These are phyloP conservation scores for Falco concolor DNA, from an alignment of 2,797 vertebrate genomes.

Conservation along the genomic window DNA sequence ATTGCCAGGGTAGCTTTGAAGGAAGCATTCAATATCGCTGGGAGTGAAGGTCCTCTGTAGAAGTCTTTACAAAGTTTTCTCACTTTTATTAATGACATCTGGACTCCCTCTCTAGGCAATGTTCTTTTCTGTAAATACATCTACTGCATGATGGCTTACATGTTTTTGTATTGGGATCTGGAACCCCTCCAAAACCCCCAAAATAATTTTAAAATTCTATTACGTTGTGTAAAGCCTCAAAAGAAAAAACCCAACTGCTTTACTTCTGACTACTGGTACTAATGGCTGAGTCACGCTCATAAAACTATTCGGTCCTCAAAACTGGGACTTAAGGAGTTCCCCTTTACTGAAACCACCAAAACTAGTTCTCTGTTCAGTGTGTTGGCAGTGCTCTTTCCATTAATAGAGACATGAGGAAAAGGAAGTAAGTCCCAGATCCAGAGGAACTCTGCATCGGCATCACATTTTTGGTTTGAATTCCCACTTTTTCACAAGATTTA, in stretches of 20 bases:
- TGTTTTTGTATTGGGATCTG: neutral
- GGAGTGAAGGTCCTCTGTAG: neutral
- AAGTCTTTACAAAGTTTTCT: neutral
- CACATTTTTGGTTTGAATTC: neutral
- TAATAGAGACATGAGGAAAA: neutral
- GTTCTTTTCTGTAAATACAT: neutral
- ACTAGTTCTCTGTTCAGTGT: neutral
- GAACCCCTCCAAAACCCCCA: neutral
- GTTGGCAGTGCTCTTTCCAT: neutral
- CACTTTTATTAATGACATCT: neutral
- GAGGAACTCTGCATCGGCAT: neutral
- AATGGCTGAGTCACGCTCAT: neutral
- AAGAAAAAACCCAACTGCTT: neutral
- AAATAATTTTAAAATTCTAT: neutral
- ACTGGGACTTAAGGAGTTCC: neutral
- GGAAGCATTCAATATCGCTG: neutral
- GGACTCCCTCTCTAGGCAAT: neutral
- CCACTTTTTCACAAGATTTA: neutral
- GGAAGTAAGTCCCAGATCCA: neutral
- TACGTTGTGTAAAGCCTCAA: neutral
- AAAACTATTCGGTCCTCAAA: neutral
- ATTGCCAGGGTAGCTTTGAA: neutral
- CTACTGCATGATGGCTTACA: neutral
- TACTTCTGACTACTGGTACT: neutral
- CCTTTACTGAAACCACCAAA: neutral